Evolutionary conservation across 37 sponge, comb jelly and placozoan species (phyloP).

Genomic region (Ianthella basta): DNA sequence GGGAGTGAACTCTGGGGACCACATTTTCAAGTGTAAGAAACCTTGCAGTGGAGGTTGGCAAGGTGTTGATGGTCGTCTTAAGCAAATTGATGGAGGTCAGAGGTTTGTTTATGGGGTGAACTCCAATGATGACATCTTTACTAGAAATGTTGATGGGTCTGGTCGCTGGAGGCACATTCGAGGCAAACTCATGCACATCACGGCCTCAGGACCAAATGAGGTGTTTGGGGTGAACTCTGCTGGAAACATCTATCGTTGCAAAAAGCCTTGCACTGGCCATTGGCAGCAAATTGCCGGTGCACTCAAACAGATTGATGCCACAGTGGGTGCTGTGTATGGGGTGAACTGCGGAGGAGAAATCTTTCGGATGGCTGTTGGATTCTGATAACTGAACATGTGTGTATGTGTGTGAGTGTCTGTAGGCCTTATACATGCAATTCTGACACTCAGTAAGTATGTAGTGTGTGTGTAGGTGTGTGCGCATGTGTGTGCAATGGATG

Average conservation of each 20-base stretch:
- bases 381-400: too few relatives aligned
- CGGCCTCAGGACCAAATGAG: constrained; percentile 56
- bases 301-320: constrained; percentile 53
- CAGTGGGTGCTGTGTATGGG: constrained; percentile 37
- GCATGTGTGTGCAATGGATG: too few relatives aligned
- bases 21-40: constrained; percentile 75
- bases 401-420: too few relatives aligned
- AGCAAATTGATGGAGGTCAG: constrained; percentile 61
- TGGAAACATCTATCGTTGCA: constrained; percentile 50
- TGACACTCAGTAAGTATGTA: too few relatives aligned
- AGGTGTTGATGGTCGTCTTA: constrained; percentile 36
- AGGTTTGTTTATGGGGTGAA: constrained; percentile 54
- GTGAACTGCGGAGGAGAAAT: background rate
- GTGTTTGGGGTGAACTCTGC: constrained; percentile 44
- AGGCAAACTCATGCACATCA: constrained; percentile 42
- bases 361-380: background rate
- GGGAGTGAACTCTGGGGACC: constrained; percentile 44
- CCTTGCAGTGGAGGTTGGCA: constrained; percentile 60
- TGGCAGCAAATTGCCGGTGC: constrained; percentile 35
- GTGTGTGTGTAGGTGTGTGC: too few relatives aligned
- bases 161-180: constrained; percentile 47
- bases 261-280: constrained; percentile 65
- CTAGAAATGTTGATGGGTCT: constrained; percentile 31
- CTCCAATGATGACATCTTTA: constrained; percentile 21
- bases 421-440: too few relatives aligned